Evolutionary conservation across 1,140 invertebrate species (phyloP).

Genomic region (Reticulitermes speratus): DNA sequence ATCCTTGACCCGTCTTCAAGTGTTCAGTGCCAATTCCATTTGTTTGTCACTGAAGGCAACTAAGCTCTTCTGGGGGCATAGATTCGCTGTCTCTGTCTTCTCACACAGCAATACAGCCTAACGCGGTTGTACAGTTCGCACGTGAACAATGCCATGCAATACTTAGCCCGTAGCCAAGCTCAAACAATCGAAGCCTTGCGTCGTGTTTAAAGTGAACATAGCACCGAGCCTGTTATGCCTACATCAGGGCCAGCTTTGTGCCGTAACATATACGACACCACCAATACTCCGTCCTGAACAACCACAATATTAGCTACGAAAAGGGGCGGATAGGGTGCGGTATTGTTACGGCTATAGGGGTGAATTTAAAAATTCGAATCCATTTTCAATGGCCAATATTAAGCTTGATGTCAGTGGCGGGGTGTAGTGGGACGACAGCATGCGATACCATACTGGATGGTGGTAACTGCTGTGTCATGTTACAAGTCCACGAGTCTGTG

Average conservation of each 20-base stretch:
- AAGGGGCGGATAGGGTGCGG: neutral
- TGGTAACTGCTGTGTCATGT: too few species aligned
- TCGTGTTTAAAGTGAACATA: neutral
- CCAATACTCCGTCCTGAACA: neutral
- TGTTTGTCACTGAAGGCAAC: too few species aligned
- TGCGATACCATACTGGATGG: neutral
- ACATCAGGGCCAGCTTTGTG: neutral
- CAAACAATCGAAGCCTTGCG: neutral
- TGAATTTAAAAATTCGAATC: constrained; percentile 6
- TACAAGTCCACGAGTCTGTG: too few species aligned
- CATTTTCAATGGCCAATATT: neutral
- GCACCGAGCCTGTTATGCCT: too few species aligned
- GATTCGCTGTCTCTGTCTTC: neutral
- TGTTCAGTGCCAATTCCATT: too few species aligned
- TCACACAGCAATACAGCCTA: neutral
- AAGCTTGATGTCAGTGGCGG: neutral
- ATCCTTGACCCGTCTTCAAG: too few species aligned
- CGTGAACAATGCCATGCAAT: neutral
- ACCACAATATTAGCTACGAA: neutral
- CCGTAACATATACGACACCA: neutral
- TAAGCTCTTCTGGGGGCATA: too few species aligned
- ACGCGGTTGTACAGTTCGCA: neutral
- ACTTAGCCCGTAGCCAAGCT: neutral
- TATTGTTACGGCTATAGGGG: neutral
- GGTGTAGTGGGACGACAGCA: neutral